These are phyloP conservation scores for Orchesella flavescens DNA, from an alignment of 2,888 invertebrate genomes.

Conservation along the genomic window DNA sequence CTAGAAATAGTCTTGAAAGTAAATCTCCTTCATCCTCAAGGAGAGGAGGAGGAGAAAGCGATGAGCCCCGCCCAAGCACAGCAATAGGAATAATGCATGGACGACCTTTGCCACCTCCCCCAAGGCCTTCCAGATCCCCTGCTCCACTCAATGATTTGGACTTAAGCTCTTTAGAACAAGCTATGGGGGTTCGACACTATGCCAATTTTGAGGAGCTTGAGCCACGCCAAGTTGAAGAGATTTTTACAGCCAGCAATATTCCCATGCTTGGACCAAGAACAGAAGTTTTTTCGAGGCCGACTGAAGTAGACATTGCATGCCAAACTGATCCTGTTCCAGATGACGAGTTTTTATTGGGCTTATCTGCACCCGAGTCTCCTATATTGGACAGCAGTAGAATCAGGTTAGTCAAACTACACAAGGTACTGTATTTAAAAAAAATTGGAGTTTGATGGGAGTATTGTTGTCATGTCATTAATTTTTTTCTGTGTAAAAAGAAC, in stretches of 20 bases:
- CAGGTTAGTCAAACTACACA: conserved; percentile 21
- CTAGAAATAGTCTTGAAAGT: conserved; percentile 36
- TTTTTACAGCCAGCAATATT: conserved; percentile 39
- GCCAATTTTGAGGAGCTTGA: conserved; percentile 68
- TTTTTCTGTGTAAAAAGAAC: conserved; percentile 50
- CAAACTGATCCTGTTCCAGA: conserved; percentile 87
- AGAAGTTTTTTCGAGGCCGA: conserved; percentile 1
- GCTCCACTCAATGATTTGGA: conserved; percentile 68
- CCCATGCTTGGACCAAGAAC: not conserved
- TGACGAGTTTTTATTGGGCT: conserved; percentile 77
- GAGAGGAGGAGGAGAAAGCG: conserved; percentile 20
- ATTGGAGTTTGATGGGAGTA: not conserved
- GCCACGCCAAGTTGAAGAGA: conserved; percentile 45
- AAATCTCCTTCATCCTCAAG: conserved; percentile 9
- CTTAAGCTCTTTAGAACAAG: conserved; percentile 65
- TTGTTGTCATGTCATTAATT: not conserved
- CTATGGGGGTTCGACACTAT: conserved; percentile 69
- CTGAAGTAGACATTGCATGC: conserved; percentile 79
- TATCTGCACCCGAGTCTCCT: conserved; percentile 40
- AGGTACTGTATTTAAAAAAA: not conserved
- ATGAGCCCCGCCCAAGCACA: conserved; percentile 58
- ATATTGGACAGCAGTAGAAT: conserved; percentile 60
- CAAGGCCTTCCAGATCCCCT: conserved; percentile 78
- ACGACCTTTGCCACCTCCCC: conserved; percentile 89
- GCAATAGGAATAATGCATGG: conserved; percentile 80